Conservation (phyloP, 2,797 vertebrate species). For the Premnoplex brunnescens region DNA sequence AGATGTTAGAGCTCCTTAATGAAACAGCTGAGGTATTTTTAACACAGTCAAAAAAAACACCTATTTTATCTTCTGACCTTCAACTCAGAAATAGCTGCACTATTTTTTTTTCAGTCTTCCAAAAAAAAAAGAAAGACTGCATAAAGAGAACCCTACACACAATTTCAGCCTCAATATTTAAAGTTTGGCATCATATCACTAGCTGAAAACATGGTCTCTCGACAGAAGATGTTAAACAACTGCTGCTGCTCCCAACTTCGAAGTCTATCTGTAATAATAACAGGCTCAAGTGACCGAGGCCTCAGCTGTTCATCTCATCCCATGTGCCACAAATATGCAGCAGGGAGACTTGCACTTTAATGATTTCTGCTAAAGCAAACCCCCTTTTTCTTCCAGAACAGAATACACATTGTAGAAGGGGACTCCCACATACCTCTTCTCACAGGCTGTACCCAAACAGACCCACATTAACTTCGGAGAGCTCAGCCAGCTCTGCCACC, state of each 20-base stretch:
- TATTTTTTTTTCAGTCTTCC: not conserved
- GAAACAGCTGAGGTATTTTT: slow-evolving; percentile 60
- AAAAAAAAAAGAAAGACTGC: not conserved
- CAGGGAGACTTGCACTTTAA: not conserved
- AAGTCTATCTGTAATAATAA: not conserved
- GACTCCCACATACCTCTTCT: too few species aligned
- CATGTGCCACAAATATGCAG: not conserved
- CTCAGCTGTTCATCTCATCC: not conserved
- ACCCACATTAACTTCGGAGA: too few species aligned
- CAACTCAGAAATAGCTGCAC: slow-evolving; percentile 63
- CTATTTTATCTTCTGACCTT: slow-evolving; percentile 64
- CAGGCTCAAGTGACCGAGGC: not conserved
- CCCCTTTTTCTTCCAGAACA: too few species aligned
- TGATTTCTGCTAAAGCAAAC: not conserved
- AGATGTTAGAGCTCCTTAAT: slow-evolving; percentile 37
- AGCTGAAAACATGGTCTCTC: not conserved
- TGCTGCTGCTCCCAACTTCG: not conserved
- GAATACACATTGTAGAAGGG: too few species aligned
- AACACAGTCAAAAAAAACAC: slow-evolving; percentile 54
- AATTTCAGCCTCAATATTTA: not conserved
- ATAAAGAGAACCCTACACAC: not conserved
- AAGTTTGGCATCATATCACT: not conserved
- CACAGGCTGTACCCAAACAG: too few species aligned
- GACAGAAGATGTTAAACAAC: not conserved
- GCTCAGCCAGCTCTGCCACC: too few species aligned